These are phyloP conservation scores for Erebia epiphron DNA, from an alignment of 2,888 invertebrate genomes.

Conservation along the genomic window DNA sequence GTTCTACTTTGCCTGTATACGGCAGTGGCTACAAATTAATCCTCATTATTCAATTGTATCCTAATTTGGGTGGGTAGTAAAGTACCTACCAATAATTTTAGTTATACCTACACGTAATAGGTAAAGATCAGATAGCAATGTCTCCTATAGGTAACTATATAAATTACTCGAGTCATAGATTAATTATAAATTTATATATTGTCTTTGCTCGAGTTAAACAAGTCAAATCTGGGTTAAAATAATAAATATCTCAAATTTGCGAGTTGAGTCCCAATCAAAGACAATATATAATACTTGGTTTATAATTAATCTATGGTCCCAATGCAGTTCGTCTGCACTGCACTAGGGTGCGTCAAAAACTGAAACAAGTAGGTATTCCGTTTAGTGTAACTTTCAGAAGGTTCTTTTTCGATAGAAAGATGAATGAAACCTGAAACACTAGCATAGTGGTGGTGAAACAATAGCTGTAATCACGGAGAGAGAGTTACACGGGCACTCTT, in stretches of 20 bases:
- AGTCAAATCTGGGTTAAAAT: too few relatives aligned
- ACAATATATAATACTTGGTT: too few relatives aligned
- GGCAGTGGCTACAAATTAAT: neutral
- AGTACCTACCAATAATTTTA: neutral
- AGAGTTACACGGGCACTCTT: slow-evolving; percentile 73
- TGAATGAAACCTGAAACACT: slow-evolving; percentile 37
- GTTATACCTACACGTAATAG: too few relatives aligned
- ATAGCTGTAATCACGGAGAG: slow-evolving; percentile 65
- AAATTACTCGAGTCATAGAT: too few relatives aligned
- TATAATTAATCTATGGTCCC: too few relatives aligned
- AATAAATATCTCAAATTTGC: too few relatives aligned
- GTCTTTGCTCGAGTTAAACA: too few relatives aligned
- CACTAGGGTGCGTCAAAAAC: neutral
- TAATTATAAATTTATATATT: too few relatives aligned
- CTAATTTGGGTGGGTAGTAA: neutral
- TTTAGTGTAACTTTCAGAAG: slow-evolving; percentile 8
- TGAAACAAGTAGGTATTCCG: neutral
- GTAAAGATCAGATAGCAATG: neutral
- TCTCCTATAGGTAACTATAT: too few relatives aligned
- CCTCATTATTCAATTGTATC: neutral
- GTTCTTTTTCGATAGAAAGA: slow-evolving; percentile 19
- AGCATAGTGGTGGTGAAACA: slow-evolving; percentile 53
- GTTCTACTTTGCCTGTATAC: too few relatives aligned
- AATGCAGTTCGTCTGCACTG: too few relatives aligned
- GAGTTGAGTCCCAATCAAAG: too few relatives aligned